These are phyloP conservation scores for Baryphthengus martii DNA, from an alignment of 2,113 vertebrate species.

Conservation along the genomic window DNA sequence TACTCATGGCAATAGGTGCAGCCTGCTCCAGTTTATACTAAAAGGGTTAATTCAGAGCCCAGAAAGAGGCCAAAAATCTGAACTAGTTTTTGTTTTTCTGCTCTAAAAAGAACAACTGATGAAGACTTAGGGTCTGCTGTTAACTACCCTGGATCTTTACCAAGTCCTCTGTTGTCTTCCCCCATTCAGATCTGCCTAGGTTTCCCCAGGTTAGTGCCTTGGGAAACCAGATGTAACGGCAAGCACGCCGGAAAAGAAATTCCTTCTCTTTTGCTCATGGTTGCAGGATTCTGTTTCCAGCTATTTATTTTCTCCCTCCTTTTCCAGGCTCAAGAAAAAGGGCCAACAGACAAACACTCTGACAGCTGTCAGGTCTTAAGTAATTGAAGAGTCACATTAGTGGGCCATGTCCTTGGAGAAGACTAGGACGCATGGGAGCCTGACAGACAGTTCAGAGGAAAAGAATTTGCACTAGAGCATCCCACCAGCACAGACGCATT, in stretches of 20 bases:
- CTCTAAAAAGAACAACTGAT: neutral
- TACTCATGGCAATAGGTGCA: neutral
- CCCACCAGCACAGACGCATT: neutral
- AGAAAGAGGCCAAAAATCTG: neutral
- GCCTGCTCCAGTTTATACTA: neutral
- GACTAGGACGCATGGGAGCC: rapidly evolving
- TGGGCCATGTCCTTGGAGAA: neutral
- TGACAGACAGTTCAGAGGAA: neutral
- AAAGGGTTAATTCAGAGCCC: neutral
- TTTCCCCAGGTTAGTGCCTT: neutral
- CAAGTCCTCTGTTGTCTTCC: neutral
- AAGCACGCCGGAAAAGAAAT: neutral
- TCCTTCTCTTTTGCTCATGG: neutral
- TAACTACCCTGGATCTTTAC: neutral
- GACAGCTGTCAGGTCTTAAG: rapidly evolving
- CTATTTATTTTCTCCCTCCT: neutral
- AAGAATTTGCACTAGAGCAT: neutral
- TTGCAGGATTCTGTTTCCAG: neutral
- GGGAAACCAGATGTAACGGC: neutral
- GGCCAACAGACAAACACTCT: neutral
- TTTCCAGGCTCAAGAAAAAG: neutral
- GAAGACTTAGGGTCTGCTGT: neutral
- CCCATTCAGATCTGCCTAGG: neutral
- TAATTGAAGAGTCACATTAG: neutral
- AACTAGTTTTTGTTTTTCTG: neutral